These are phyloP conservation scores for Neoascia interrupta DNA, from an alignment of 2,888 invertebrate species.

Conservation along the genomic window DNA sequence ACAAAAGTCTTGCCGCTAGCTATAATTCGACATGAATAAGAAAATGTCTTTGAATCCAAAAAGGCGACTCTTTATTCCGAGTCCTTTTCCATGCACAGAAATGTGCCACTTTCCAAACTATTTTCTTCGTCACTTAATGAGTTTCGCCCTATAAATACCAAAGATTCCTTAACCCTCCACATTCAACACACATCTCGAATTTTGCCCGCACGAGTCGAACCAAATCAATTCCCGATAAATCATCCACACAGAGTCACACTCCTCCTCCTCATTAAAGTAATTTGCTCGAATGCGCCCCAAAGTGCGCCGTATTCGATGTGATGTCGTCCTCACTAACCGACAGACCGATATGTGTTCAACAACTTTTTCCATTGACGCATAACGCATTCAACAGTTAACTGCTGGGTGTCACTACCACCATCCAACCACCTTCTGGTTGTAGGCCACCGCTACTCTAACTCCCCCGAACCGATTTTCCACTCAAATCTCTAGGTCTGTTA, in stretches of 20 bases:
- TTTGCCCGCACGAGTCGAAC: neutral
- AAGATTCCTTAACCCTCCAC: too few species aligned
- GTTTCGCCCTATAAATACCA: too few species aligned
- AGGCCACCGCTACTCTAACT: neutral
- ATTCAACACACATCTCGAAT: neutral
- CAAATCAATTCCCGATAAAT: constrained; percentile 14
- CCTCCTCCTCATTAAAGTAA: constrained; percentile 46
- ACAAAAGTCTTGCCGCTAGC: too few species aligned
- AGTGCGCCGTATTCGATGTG: neutral
- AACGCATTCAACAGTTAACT: constrained; percentile 65
- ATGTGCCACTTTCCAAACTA: neutral
- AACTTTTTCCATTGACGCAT: constrained; percentile 39
- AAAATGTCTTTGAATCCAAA: too few species aligned
- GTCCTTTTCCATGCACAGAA: too few species aligned
- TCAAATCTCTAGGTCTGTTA: constrained; percentile 11
- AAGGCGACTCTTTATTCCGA: too few species aligned
- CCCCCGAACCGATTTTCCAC: too few species aligned
- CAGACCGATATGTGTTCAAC: constrained; percentile 38
- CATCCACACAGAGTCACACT: neutral
- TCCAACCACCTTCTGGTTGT: neutral
- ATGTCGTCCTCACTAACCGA: constrained; percentile 38
- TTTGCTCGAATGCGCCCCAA: constrained; percentile 24
- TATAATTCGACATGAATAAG: too few species aligned
- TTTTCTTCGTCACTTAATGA: too few species aligned
- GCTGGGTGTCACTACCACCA: constrained; percentile 13